These are phyloP conservation scores for Seladonia tumulorum DNA, from an alignment of 2,888 invertebrate species.

Conservation along the genomic window DNA sequence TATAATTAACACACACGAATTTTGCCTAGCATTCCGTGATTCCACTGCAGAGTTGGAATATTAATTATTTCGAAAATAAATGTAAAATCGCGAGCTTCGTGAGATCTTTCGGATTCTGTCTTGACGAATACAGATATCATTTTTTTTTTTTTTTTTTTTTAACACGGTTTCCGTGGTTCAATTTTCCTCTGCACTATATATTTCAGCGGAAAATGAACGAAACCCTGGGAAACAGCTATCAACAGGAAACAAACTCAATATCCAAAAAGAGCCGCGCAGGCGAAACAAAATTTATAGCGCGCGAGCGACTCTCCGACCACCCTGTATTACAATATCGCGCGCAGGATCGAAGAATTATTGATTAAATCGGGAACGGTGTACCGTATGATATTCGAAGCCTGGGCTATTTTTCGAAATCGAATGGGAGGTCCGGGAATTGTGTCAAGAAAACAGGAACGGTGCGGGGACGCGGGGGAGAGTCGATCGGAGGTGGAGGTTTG, in stretches of 20 bases:
- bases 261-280: background rate
- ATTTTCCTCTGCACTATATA: background rate
- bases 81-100: background rate
- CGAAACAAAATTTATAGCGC: background rate
- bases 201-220: background rate
- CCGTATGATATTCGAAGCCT: constrained; percentile 12
- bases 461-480: background rate
- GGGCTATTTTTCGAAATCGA: constrained; percentile 24
- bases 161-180: background rate
- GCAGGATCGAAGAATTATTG: constrained; percentile 22
- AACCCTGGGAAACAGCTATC: background rate
- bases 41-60: too few species aligned
- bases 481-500: background rate
- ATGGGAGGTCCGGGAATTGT: constrained; percentile 14
- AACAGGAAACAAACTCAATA: background rate
- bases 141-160: background rate
- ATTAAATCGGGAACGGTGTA: constrained; percentile 10
- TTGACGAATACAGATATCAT: background rate
- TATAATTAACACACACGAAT: too few species aligned
- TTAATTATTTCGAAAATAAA: too few species aligned
- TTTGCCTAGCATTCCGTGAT: too few species aligned
- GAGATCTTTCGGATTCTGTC: background rate
- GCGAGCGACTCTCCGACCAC: background rate
- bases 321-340: constrained; percentile 13
- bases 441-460: constrained; percentile 29